A percentile compares a stretch with the other conserved stretches of the same genome.
Evolutionary conservation across 2,113 vertebrate genomes (phyloP).

Genomic region (Monarcha castaneiventris): DNA sequence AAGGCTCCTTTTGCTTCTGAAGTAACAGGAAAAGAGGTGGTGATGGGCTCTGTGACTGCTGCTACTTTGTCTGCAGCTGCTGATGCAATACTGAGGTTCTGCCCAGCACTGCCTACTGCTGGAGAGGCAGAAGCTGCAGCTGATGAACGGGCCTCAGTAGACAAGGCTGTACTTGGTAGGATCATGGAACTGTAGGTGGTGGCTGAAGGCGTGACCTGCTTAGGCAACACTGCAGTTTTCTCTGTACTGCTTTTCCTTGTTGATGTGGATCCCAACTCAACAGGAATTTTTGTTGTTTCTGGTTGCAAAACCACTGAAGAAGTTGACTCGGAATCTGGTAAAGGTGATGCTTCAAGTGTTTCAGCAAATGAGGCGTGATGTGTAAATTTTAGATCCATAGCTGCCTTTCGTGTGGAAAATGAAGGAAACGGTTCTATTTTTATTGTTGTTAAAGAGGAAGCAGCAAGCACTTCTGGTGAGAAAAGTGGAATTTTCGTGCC

Average conservation of each 20-base stretch:
- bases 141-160: neutral
- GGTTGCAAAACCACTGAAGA: neutral
- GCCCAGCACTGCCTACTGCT: neutral
- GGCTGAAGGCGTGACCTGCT: slow-evolving; percentile 51
- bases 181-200: neutral
- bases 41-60: neutral
- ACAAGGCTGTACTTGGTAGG: neutral
- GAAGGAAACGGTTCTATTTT: neutral
- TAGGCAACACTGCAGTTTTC: slow-evolving; percentile 13
- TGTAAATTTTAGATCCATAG: neutral
- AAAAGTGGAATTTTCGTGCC: neutral
- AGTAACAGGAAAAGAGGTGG: neutral
- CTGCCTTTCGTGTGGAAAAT: slow-evolving; percentile 6
- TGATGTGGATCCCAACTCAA: neutral
- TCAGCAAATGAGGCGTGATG: neutral
- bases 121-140: neutral
- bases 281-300: neutral
- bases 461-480: neutral
- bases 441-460: neutral
- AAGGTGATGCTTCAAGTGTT: neutral
- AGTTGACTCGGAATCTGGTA: neutral
- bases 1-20: neutral
- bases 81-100: neutral
- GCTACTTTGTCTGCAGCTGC: neutral
- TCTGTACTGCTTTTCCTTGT: slow-evolving; percentile 34